phyloP scores from a whole-genome alignment of 2,888 invertebrate species.

The Homarus gammarus region DNA sequence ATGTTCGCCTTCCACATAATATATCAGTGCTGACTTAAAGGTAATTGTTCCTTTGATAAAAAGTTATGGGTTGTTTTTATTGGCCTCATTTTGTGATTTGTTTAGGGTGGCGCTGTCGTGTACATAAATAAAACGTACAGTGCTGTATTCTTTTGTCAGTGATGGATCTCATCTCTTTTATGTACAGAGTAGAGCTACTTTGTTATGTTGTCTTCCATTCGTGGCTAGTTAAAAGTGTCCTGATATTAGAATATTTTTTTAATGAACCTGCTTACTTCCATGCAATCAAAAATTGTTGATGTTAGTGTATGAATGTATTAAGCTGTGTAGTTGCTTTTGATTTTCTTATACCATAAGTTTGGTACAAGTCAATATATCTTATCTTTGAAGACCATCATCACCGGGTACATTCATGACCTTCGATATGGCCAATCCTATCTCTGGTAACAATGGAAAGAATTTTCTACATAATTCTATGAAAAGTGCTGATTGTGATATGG shows the following conservation, averaged over 20 bases:
- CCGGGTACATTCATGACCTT: neutral
- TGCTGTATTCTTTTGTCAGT: conserved; percentile 3
- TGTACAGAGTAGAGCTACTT: conserved; percentile 26
- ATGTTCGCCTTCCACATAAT: conserved; percentile 59
- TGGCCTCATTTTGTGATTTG: neutral
- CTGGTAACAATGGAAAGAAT: neutral
- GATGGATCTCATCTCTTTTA: neutral
- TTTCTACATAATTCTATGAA: neutral
- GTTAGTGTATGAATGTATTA: neutral
- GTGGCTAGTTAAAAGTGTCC: neutral
- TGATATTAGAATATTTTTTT: conserved; percentile 10
- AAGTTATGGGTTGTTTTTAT: neutral
- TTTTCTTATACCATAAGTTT: neutral
- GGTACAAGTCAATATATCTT: neutral
- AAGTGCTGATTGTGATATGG: neutral
- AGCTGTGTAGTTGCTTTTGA: neutral
- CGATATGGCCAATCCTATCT: neutral
- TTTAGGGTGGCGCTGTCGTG: neutral
- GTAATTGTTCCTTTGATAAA: neutral
- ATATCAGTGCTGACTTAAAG: conserved; percentile 45
- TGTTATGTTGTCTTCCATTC: conserved; percentile 49
- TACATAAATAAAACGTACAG: neutral
- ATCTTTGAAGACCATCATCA: neutral
- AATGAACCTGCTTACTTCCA: conserved; percentile 16
- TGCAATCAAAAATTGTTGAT: conserved; percentile 26